These are phyloP conservation scores for Synergus japonicus DNA, from an alignment of 2,888 invertebrate species.

Conservation along the genomic window DNA sequence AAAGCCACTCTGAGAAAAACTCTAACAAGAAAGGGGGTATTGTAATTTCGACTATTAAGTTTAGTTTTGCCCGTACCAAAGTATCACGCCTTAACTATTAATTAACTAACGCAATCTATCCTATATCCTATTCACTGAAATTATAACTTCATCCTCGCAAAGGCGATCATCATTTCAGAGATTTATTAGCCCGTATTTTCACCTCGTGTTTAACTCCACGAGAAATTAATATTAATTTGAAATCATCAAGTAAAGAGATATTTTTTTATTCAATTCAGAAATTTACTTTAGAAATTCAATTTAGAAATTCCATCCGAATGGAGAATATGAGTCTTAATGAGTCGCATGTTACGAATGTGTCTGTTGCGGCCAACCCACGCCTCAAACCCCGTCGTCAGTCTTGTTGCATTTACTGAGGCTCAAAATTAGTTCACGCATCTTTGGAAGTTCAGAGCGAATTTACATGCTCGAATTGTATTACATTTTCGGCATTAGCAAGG, in stretches of 20 bases:
- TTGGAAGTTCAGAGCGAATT: conserved; percentile 48
- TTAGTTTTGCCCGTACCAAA: conserved; percentile 67
- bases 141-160: neutral
- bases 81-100: conserved; percentile 66
- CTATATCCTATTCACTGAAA: conserved; percentile 46
- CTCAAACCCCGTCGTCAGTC: conserved; percentile 63
- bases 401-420: conserved; percentile 66
- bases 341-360: conserved; percentile 30
- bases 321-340: conserved; percentile 29
- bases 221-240: neutral
- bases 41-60: conserved; percentile 61
- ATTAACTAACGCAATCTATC: conserved; percentile 58
- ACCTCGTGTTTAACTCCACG: neutral
- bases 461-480: conserved; percentile 46
- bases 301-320: conserved; percentile 1
- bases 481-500: conserved; percentile 33
- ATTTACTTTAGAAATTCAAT: conserved; percentile 7
- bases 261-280: neutral
- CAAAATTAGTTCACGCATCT: conserved; percentile 51
- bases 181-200: neutral
- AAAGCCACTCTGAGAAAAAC: neutral
- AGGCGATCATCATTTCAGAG: neutral
- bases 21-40: neutral
- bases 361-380: conserved; percentile 50
- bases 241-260: neutral